Evolutionary conservation across 2,888 invertebrate genomes (phyloP).

Genomic region (Synergus umbraculus): DNA sequence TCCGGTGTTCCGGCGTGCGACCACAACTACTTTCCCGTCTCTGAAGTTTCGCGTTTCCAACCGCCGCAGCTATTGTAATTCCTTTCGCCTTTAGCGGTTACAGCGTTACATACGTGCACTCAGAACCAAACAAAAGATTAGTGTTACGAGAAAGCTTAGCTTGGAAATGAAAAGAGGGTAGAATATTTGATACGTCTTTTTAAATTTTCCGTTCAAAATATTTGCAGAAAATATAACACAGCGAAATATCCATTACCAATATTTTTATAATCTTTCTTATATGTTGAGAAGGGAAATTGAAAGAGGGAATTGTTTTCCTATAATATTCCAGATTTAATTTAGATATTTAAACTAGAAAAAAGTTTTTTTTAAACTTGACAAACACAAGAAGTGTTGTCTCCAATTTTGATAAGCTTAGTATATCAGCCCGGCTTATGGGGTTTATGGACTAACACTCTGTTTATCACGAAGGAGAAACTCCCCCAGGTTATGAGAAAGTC

Average conservation of each 20-base stretch:
- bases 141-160: neutral
- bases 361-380: neutral
- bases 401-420: constrained; percentile 20
- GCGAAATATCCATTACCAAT: no score
- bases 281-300: no score
- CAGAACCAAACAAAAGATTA: neutral
- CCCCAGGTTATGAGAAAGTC: constrained; percentile 1
- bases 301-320: no score
- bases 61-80: constrained; percentile 3
- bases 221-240: no score
- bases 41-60: constrained; percentile 28
- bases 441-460: constrained; percentile 36
- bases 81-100: neutral
- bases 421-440: constrained; percentile 7
- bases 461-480: constrained; percentile 20
- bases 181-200: neutral
- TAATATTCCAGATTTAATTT: neutral
- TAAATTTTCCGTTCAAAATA: neutral
- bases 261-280: no score
- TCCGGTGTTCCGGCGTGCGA: constrained; percentile 33
- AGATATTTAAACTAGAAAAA: neutral
- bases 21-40: constrained; percentile 34
- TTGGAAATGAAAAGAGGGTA: neutral
- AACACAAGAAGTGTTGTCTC: neutral
- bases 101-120: neutral